A percentile compares a stretch with the other conserved stretches of the same genome.
These are phyloP conservation scores for Lithophane leautieri DNA, from an alignment of 2,888 invertebrate genomes.

Conservation along the genomic window DNA sequence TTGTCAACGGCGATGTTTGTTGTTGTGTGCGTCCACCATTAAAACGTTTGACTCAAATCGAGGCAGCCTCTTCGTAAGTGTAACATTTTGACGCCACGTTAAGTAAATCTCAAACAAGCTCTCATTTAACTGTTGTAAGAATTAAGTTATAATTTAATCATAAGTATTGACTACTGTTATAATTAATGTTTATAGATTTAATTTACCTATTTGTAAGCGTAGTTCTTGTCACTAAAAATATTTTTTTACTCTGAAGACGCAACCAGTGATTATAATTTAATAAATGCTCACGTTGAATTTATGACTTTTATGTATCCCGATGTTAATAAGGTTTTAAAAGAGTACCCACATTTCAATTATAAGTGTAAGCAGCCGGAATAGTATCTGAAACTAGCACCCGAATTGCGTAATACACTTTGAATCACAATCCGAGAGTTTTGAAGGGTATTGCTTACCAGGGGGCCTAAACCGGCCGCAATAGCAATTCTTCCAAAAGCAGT, in stretches of 20 bases:
- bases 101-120: slow-evolving; percentile 46
- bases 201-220: slow-evolving; percentile 45
- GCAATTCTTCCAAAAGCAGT: no score
- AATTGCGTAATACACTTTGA: no score
- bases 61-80: slow-evolving; percentile 23
- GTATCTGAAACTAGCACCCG: no score
- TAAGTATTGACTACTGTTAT: slow-evolving; percentile 64
- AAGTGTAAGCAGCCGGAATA: background rate
- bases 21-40: background rate
- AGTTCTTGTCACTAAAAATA: slow-evolving; percentile 55
- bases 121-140: slow-evolving; percentile 49
- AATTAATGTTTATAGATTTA: slow-evolving; percentile 49
- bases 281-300: slow-evolving; percentile 51
- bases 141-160: slow-evolving; percentile 45
- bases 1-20: no score
- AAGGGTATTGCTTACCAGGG: no score
- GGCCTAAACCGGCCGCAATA: no score
- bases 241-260: slow-evolving; percentile 60
- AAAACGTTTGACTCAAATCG: background rate
- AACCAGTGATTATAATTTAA: slow-evolving; percentile 58
- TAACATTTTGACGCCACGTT: slow-evolving; percentile 16
- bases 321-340: background rate
- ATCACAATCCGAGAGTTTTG: no score
- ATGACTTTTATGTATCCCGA: background rate
- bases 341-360: background rate